These are phyloP conservation scores for Pempheris klunzingeri DNA, from an alignment of 2,797 vertebrate species.

Conservation along the genomic window DNA sequence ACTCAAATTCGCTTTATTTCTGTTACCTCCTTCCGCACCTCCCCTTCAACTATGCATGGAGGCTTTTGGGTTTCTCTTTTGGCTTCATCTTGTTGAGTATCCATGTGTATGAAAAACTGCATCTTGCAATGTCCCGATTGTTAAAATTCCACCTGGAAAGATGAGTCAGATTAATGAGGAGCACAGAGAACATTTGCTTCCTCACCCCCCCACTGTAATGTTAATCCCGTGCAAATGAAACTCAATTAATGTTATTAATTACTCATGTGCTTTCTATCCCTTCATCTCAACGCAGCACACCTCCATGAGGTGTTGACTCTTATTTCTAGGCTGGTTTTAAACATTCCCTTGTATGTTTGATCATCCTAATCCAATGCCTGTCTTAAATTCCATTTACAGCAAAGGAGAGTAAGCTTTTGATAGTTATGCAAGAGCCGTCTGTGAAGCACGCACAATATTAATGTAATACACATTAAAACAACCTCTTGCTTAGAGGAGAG, in stretches of 20 bases:
- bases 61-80: neutral
- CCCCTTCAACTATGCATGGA: neutral
- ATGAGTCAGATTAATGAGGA: neutral
- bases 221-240: too few species aligned
- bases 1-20: neutral
- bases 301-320: neutral
- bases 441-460: constrained; percentile 7
- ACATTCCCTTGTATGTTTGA: constrained; percentile 8
- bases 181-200: neutral
- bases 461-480: neutral
- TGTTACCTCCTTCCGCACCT: neutral
- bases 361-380: constrained; percentile 1
- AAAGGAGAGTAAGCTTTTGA: constrained; percentile 13
- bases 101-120: neutral
- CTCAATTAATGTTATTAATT: neutral
- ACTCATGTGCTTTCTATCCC: neutral
- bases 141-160: neutral
- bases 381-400: neutral
- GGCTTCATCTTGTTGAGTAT: neutral
- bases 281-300: neutral
- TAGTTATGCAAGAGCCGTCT: constrained; percentile 17
- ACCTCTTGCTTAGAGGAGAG: neutral
- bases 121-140: neutral
- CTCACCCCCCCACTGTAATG: too few species aligned
- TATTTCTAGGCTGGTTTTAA: constrained; percentile 8